Percentiles rank a stretch among this genome's conserved stretches.
These are phyloP conservation scores for Sinosuthora webbiana DNA, from an alignment of 2,113 vertebrate species.

Conservation along the genomic window DNA sequence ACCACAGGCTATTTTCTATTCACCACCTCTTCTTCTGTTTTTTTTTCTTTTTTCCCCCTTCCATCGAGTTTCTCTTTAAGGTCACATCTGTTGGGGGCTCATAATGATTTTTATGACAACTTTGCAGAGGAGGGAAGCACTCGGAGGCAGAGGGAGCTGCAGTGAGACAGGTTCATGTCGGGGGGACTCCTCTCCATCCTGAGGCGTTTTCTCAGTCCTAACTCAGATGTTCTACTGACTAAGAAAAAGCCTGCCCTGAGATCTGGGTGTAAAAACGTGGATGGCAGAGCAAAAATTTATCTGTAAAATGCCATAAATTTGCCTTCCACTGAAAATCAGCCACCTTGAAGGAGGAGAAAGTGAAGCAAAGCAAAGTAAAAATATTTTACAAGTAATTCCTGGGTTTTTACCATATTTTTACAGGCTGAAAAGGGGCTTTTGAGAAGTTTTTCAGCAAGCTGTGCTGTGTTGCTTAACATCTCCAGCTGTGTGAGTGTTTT, in stretches of 20 bases:
- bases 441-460: neutral
- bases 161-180: constrained; percentile 21
- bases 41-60: neutral
- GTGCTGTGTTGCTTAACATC: neutral
- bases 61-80: constrained; percentile 36
- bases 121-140: constrained; percentile 59
- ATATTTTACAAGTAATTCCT: neutral
- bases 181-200: neutral
- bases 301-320: neutral
- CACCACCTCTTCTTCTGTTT: neutral
- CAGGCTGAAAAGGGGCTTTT: neutral
- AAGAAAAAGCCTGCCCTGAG: constrained; percentile 9
- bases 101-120: constrained; percentile 76
- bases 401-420: neutral
- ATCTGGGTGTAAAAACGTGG: neutral
- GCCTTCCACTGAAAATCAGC: neutral
- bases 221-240: neutral
- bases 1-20: constrained; percentile 72
- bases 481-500: neutral
- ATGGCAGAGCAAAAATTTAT: neutral
- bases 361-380: neutral
- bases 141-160: constrained; percentile 25
- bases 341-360: neutral
- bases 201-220: neutral
- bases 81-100: constrained; percentile 76